These are phyloP conservation scores for Euphonia xanthogaster DNA, from an alignment of 2,797 vertebrate genomes.

Conservation along the genomic window DNA sequence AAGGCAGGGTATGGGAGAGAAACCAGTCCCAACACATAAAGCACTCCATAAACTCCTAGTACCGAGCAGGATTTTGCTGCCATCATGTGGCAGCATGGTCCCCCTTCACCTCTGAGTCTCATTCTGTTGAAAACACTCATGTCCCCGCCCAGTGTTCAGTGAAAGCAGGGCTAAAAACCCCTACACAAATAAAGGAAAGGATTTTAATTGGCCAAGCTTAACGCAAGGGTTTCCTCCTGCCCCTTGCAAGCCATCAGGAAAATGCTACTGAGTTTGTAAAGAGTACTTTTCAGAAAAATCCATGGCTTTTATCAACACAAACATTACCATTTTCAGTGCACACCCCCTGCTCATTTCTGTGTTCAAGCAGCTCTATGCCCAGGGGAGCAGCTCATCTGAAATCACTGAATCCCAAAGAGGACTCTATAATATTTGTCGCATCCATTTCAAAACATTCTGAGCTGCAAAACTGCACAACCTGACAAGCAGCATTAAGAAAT, in stretches of 20 bases:
- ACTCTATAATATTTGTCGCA: background rate
- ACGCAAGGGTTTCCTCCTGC: background rate
- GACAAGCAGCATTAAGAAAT: background rate
- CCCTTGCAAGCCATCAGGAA: background rate
- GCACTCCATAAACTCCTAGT: background rate
- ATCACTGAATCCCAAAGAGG: background rate
- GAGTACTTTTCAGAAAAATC: background rate
- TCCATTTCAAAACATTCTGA: background rate
- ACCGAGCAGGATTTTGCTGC: constrained; percentile 38
- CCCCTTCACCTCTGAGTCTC: background rate
- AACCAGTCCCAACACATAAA: background rate
- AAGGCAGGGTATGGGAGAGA: background rate
- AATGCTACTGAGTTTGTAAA: background rate
- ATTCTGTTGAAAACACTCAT: background rate
- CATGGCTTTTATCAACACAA: background rate
- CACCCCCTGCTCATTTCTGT: accelerated
- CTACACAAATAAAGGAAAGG: background rate
- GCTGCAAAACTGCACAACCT: background rate
- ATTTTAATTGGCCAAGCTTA: background rate
- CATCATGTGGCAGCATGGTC: constrained; percentile 47
- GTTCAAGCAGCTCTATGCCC: background rate
- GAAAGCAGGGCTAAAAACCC: background rate
- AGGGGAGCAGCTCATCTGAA: background rate
- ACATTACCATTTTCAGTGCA: background rate
- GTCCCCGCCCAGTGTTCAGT: background rate